Conservation (phyloP, 2,113 vertebrate genomes). For the Lota lota region DNA sequence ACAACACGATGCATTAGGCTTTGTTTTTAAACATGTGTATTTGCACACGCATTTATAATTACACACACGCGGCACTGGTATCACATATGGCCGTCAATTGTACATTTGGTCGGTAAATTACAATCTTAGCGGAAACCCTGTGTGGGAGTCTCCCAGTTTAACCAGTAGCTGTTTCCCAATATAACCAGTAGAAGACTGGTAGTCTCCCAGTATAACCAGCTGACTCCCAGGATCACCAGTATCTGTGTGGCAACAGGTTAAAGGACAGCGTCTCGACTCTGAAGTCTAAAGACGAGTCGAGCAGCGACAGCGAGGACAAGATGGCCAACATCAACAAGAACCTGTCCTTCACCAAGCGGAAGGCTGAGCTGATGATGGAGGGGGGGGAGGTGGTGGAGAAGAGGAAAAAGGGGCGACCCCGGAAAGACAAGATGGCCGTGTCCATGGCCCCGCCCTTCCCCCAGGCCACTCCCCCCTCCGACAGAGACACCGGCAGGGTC, state of each 20-base stretch:
- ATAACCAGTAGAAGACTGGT: too few species aligned
- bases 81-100: too few species aligned
- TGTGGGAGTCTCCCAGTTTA: too few species aligned
- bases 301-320: conserved; percentile 96
- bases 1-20: too few species aligned
- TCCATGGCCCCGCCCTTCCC: conserved; percentile 73
- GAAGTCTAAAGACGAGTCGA: conserved; percentile 86
- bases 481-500: conserved; percentile 80
- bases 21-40: too few species aligned
- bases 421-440: conserved; percentile 88
- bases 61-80: too few species aligned
- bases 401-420: conserved; percentile 92
- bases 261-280: conserved; percentile 76
- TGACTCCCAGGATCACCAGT: background rate
- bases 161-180: too few species aligned
- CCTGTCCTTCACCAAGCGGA: conserved; percentile 82
- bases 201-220: too few species aligned
- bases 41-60: too few species aligned
- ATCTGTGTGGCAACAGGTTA: conserved; percentile 58
- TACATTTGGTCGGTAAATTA: too few species aligned
- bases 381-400: conserved; percentile 87
- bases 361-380: conserved; percentile 80
- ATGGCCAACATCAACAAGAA: conserved; percentile 81
- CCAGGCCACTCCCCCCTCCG: conserved; percentile 74
- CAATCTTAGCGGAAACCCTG: too few species aligned